Evolutionary conservation across 2,113 vertebrate species (phyloP), one percentile per base, ranked within the genome.

Genomic region (Sebastes fasciatus): DNA sequence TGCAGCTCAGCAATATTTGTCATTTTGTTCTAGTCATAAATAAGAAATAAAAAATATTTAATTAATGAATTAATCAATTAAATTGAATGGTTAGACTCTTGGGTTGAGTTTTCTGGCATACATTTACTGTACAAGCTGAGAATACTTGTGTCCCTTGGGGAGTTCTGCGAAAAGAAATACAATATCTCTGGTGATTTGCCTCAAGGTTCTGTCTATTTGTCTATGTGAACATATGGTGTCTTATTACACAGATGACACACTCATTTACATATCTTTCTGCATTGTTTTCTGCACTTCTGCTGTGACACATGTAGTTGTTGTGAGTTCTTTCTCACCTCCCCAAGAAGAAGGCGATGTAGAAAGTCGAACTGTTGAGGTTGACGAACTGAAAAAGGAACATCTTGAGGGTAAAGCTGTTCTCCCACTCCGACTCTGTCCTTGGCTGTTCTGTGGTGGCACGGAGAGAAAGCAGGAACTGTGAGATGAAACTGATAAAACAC

Each of bases 311-410:
- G 11, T 21, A 3, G 26, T 21, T 55, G 21, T 48, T 34, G 21
- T 12, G 26, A 26, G 63, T 34, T 19, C 13, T 88, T 75, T 34
- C 90, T 93, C 95, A 99, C 97, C 98, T 97, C 88, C 98, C 98
- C 66, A 99, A 95, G 94, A 99, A 99, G 95, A 99, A 99, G 6
- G 98, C 98, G 7, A 99, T 98, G 93, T 99, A 99, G 96, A 99
- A 99, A 1, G 97, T 99, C 82, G 98, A 99, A 86, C 97, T 99
- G 95, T 99, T 99, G 94, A 99, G 95, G 92, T 99, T 99, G 93
- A 99, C 98, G 91, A 99, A 99, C 93, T 99, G 98, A 94, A 99
- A 99, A 88, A 99, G 96, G 95, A 99, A 99, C 98, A 99, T 99
- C 96, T 99, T 99, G 93, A 98, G 92, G 83, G 97, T 99, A 85